Conservation (phyloP, 2,797 vertebrate genomes). For the Merluccius polli region DNA sequence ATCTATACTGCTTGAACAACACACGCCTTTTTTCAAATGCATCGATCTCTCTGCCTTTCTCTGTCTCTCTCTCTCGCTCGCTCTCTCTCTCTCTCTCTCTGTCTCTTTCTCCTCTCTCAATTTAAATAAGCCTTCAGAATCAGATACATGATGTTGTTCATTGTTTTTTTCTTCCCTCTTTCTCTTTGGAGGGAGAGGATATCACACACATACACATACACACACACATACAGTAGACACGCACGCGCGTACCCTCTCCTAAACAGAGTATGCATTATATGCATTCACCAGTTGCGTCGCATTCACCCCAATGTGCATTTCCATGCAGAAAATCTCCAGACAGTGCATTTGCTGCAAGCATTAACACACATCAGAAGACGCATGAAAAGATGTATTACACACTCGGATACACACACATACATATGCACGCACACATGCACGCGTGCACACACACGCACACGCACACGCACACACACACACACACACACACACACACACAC, state of each 20-base stretch:
- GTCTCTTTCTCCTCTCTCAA: too few species aligned
- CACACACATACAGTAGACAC: background rate
- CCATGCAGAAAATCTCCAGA: background rate
- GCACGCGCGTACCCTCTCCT: background rate
- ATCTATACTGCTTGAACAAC: too few species aligned
- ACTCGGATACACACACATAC: slow-evolving; percentile 9
- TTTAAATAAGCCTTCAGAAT: too few species aligned
- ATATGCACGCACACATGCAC: slow-evolving; percentile 18
- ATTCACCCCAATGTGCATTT: background rate
- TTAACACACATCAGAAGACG: background rate
- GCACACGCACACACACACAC: slow-evolving; percentile 7
- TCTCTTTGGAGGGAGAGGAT: too few species aligned
- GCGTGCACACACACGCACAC: slow-evolving; percentile 7
- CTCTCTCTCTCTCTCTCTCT: too few species aligned
- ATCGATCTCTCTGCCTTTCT: too few species aligned
- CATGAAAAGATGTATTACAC: background rate
- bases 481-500: slow-evolving; percentile 2
- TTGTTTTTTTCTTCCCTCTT: too few species aligned
- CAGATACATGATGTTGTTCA: too few species aligned
- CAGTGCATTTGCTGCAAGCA: background rate
- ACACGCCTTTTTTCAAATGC: background rate
- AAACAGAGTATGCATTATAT: background rate
- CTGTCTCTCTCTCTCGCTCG: too few species aligned
- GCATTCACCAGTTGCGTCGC: background rate
- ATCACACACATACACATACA: slow-evolving; percentile 5